Evolutionary conservation across 2,888 invertebrate genomes (phyloP), one percentile per base, ranked within the genome.

Genomic region (Platerodrilus igneus): DNA sequence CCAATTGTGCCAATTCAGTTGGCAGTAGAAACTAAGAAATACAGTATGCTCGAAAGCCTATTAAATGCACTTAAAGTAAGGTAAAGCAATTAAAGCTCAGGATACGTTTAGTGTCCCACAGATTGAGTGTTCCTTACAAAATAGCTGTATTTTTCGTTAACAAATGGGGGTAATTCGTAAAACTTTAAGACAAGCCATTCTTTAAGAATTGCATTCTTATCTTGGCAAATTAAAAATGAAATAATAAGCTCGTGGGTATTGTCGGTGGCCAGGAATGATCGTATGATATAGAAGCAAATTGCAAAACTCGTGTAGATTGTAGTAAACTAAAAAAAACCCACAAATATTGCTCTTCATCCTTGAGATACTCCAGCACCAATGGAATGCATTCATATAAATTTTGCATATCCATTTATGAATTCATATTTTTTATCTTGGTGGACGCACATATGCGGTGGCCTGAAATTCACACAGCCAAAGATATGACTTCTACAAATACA

Each of bases 141-240:
- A n/a, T n/a, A n/a, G n/a, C n/a, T n/a, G n/a, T n/a, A n/a, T n/a
- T n/a, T n/a, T n/a, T n/a, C n/a, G n/a, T n/a, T n/a, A n/a, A n/a
- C n/a, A n/a, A n/a, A n/a, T n/a, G n/a, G n/a, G n/a, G n/a, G n/a
- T n/a, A n/a, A n/a, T n/a, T n/a, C n/a, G n/a, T n/a, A n/a, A n/a
- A n/a, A n/a, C n/a, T n/a, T n/a, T n/a, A n/a, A n/a, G n/a, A n/a
- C n/a, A n/a, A n/a, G n/a, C n/a, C n/a, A n/a, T n/a, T n/a, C 23
- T 52, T 20, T 18, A 36, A 21, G 40, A 51, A 33, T 26, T 51
- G 11, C 49, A 54, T 32, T n/a, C 38, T 14, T 53, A 57, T 46
- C 28, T 40, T n/a, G 55, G 52, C 4, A 52, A 56, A 3, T 44
- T 48, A 1, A 53, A 51, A 35, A 57, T 55, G 50, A 57, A 57